Evolutionary conservation across 2,797 vertebrate species (phyloP).

Genomic region (Rhynchotus rufescens): DNA sequence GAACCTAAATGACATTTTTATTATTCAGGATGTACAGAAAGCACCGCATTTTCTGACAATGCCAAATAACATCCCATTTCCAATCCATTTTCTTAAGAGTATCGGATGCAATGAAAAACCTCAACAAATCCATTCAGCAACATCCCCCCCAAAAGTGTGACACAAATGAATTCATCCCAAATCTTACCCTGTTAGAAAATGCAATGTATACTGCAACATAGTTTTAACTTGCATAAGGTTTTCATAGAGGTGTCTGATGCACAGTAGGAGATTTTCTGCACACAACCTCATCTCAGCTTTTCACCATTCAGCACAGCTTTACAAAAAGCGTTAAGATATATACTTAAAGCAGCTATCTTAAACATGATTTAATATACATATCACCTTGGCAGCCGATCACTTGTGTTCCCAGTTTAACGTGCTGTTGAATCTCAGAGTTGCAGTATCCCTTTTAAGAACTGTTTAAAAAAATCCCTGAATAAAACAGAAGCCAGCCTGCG

Average conservation of each 20-base stretch:
- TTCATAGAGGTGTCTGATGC: slow-evolving; percentile 44
- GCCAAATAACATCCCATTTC: slow-evolving; percentile 60
- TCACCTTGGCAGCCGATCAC: slow-evolving; percentile 73
- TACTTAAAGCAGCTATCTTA: slow-evolving; percentile 75
- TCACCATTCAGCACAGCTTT: slow-evolving; percentile 52
- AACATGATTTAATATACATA: slow-evolving; percentile 60
- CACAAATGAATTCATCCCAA: slow-evolving; percentile 53
- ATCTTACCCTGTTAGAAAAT: slow-evolving; percentile 72
- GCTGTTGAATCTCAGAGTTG: slow-evolving; percentile 71
- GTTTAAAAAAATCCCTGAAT: slow-evolving; percentile 81
- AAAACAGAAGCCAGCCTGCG: slow-evolving; percentile 81
- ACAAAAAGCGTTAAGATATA: slow-evolving; percentile 76
- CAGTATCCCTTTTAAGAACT: slow-evolving; percentile 75
- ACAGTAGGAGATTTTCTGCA: slow-evolving; percentile 45
- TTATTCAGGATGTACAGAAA: slow-evolving; percentile 68
- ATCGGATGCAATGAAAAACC: slow-evolving; percentile 48
- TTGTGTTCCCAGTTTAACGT: slow-evolving; percentile 66
- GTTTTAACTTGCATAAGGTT: slow-evolving; percentile 28
- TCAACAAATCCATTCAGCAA: slow-evolving; percentile 49
- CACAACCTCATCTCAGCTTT: slow-evolving; percentile 47
- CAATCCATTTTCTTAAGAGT: slow-evolving; percentile 21
- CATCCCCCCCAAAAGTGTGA: slow-evolving; percentile 10
- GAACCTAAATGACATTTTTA: slow-evolving; percentile 56
- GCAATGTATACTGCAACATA: slow-evolving; percentile 53
- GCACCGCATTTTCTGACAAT: slow-evolving; percentile 58